Evolutionary conservation across 2,888 invertebrate species (phyloP).

Genomic region (Stegana nigrithorax): DNA sequence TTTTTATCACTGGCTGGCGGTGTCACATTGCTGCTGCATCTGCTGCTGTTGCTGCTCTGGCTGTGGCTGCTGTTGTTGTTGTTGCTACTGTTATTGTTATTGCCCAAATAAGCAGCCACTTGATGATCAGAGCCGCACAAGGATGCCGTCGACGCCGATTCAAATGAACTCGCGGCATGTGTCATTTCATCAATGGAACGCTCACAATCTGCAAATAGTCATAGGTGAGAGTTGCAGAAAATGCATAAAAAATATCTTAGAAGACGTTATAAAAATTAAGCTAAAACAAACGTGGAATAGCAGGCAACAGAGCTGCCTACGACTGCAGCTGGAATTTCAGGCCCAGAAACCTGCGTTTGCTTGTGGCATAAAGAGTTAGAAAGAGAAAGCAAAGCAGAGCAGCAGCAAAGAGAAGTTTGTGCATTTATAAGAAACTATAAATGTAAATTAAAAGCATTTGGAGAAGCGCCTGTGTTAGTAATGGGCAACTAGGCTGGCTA

Average conservation of each 20-base stretch:
- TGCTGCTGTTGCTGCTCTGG: slow-evolving; percentile 42
- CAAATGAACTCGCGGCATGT: slow-evolving; percentile 55
- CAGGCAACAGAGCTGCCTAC: too few species aligned
- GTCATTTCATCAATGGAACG: slow-evolving; percentile 60
- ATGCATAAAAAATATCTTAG: background rate
- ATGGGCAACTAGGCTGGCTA: too few species aligned
- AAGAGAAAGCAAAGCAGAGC: too few species aligned
- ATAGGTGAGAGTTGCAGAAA: slow-evolving; percentile 2
- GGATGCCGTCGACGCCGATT: slow-evolving; percentile 54
- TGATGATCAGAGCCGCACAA: slow-evolving; percentile 66
- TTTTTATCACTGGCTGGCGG: slow-evolving; percentile 64
- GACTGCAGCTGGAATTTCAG: too few species aligned
- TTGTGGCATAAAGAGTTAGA: too few species aligned
- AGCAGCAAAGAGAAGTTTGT: too few species aligned
- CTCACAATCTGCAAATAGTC: slow-evolving; percentile 58
- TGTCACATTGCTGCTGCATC: slow-evolving; percentile 44
- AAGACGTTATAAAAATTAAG: too few species aligned
- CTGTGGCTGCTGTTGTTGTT: slow-evolving; percentile 42
- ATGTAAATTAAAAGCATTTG: too few species aligned
- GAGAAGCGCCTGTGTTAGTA: too few species aligned
- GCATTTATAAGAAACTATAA: too few species aligned
- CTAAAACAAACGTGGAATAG: too few species aligned
- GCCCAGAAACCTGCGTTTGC: too few species aligned
- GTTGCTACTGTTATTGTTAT: slow-evolving; percentile 39
- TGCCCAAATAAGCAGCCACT: slow-evolving; percentile 60